Evolutionary conservation across 2,113 vertebrate genomes (phyloP), one percentile per base, ranked within the genome.

Genomic region (Oreamnos americanus): DNA sequence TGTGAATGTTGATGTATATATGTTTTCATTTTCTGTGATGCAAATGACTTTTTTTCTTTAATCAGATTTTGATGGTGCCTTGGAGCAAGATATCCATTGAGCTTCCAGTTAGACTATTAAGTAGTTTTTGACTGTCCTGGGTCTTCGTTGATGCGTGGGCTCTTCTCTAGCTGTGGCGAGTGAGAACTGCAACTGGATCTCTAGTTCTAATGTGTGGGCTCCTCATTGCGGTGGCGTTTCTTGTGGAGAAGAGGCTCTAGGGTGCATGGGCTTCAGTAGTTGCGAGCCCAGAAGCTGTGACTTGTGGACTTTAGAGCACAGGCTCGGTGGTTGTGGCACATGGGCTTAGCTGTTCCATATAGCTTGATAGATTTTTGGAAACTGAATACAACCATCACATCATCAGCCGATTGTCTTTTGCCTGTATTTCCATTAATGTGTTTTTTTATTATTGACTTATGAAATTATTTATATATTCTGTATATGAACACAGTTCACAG

Each of bases 131-230:
- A 74, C 67, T 74, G 67, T 39, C 67, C 0, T 5, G 45, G 45
- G n/a, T 74, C 19, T 74, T 23, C 2, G 0, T 0, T 12, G 10
- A 36, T 12, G 5, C 0, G 0, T 71, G 67, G 67, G 67, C 67
- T 23, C 21, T 39, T 71, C 67, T 71, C n/a, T 12, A 23, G 67
- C n/a, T 71, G n/a, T 0, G 0, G 5, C 2, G 9, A 71, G 19
- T 71, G n/a, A 36, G 67, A 23, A 12, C 9, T 23, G 19, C n/a
- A 12, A 1, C n/a, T 71, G 67, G 10, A 23, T 23, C n/a, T 39
- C 19, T 11, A 12, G 67, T 39, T 71, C 67, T 6, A 11, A 21
- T 2, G 5, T 11, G 10, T 71, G 67, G 67, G 2, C 19, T 23
- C 11, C 64, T 11, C 0, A 0, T 2, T 36, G 64, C 6, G 30